A percentile compares a stretch with the other conserved stretches of the same genome.
phyloP scores from a whole-genome alignment of 2,113 vertebrate genomes.

The Labeo catla region DNA sequence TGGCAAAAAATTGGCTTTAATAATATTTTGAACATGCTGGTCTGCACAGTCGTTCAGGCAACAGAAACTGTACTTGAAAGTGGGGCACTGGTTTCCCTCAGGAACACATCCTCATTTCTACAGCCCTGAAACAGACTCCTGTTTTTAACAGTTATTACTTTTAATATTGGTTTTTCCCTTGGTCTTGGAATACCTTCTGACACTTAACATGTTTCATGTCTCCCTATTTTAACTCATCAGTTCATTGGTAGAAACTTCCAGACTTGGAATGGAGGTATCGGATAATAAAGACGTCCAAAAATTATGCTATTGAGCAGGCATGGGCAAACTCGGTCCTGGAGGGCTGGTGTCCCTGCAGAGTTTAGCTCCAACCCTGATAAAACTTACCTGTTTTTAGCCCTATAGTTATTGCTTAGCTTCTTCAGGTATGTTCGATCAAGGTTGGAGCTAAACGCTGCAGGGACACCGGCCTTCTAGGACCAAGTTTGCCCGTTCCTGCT shows the following conservation, averaged over 20 bases:
- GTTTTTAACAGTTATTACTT: neutral
- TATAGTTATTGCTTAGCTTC: no score
- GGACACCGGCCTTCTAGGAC: no score
- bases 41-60: neutral
- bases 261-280: neutral
- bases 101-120: neutral
- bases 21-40: conserved; percentile 31
- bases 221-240: neutral
- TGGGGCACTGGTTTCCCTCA: neutral
- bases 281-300: neutral
- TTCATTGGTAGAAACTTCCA: neutral
- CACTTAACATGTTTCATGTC: neutral
- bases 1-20: conserved; percentile 16
- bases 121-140: neutral
- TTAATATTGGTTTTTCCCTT: neutral
- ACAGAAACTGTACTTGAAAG: conserved; percentile 8
- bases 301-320: neutral
- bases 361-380: no score
- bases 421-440: no score
- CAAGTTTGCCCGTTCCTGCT: neutral
- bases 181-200: neutral
- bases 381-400: no score
- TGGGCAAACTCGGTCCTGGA: no score
- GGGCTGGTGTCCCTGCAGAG: no score
- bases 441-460: no score